Evolutionary conservation across 2,113 vertebrate species (phyloP).

Genomic region (Neodontobutis hainanensis): DNA sequence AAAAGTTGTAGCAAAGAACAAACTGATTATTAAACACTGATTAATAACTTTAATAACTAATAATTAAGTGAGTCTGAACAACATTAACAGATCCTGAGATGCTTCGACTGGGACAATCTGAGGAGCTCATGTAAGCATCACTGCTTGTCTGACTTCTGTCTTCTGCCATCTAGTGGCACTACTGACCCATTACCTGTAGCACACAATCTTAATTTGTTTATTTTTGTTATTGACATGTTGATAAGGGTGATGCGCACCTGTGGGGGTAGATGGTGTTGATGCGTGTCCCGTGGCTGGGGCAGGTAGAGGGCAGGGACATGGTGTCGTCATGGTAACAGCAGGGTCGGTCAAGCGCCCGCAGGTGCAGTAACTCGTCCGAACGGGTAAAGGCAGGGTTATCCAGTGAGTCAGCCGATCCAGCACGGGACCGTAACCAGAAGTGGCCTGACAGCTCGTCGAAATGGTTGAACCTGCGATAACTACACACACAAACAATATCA

Average conservation of each 20-base stretch:
- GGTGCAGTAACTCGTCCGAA: constrained; percentile 86
- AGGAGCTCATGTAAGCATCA: too few species aligned
- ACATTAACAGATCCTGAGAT: too few species aligned
- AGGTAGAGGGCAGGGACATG: constrained; percentile 77
- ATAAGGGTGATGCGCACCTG: constrained; percentile 51
- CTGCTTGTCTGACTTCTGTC: too few species aligned
- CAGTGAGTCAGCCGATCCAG: constrained; percentile 81
- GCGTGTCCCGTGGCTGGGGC: constrained; percentile 69
- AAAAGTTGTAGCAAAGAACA: too few species aligned
- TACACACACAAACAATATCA: constrained; percentile 35
- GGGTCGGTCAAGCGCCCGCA: constrained; percentile 78
- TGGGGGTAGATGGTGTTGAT: constrained; percentile 79
- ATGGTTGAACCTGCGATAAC: constrained; percentile 89
- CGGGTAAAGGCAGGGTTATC: constrained; percentile 86
- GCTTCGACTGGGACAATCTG: too few species aligned
- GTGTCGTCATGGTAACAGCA: constrained; percentile 83
- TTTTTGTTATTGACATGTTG: too few species aligned
- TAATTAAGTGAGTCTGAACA: too few species aligned
- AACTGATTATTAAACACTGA: too few species aligned
- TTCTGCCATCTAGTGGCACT: too few species aligned
- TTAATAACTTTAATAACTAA: too few species aligned
- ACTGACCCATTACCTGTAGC: too few species aligned
- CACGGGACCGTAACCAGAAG: constrained; percentile 83
- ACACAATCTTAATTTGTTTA: too few species aligned
- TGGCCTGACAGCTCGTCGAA: constrained; percentile 87